Conservation (phyloP, 2,888 invertebrate species). For the Tetragonisca angustula region DNA sequence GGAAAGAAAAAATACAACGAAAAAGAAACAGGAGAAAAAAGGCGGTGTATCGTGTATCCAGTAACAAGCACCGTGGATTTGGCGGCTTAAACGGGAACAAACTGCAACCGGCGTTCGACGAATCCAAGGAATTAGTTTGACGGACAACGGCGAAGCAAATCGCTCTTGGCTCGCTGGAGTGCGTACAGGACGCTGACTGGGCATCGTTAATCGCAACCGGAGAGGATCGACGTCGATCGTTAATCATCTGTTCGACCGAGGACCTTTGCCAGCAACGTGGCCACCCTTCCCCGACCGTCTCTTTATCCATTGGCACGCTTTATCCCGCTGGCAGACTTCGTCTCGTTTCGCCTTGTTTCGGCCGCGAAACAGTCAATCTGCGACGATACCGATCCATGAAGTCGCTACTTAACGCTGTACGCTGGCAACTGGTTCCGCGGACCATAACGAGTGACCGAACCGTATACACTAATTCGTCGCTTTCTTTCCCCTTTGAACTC, state of each 20-base stretch:
- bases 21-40: too few relatives aligned
- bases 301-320: constrained; percentile 67
- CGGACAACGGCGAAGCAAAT: constrained; percentile 39
- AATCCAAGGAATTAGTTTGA: constrained; percentile 46
- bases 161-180: constrained; percentile 36
- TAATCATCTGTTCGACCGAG: constrained; percentile 69
- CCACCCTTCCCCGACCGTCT: constrained; percentile 57
- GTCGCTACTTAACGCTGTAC: constrained; percentile 3
- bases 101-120: not conserved
- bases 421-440: too few relatives aligned
- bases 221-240: constrained; percentile 65
- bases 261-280: constrained; percentile 51
- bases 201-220: constrained; percentile 60
- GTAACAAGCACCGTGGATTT: not conserved
- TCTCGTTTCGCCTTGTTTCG: constrained; percentile 24
- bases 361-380: constrained; percentile 44
- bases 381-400: constrained; percentile 11
- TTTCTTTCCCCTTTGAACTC: too few relatives aligned
- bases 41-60: not conserved
- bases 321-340: constrained; percentile 29
- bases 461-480: too few relatives aligned
- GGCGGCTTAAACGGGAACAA: constrained; percentile 13
- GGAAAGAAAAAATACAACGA: too few relatives aligned
- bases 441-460: too few relatives aligned
- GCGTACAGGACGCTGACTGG: constrained; percentile 47